Percentiles rank a stretch among this genome's conserved stretches.
These are phyloP conservation scores for Pseudomyrmex flavicornis DNA, from an alignment of 1,140 invertebrate species.

Conservation along the genomic window DNA sequence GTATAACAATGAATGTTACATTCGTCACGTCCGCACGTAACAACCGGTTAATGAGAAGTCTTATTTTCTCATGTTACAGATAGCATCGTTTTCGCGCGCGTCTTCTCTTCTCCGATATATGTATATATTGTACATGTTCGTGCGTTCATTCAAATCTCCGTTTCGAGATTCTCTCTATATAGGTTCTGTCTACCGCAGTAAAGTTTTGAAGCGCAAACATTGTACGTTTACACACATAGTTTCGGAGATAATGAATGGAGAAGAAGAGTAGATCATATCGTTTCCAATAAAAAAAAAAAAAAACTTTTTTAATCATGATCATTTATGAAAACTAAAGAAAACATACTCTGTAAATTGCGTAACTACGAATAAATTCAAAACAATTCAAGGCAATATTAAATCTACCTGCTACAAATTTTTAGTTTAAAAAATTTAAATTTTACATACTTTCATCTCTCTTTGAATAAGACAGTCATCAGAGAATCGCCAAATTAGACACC, in stretches of 20 bases:
- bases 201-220: not conserved
- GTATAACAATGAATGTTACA: conserved; percentile 46
- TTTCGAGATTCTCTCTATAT: too few relatives aligned
- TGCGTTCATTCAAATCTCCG: conserved; percentile 37
- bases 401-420: too few relatives aligned
- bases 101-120: not conserved
- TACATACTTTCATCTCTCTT: not conserved
- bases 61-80: conserved; percentile 70
- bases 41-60: conserved; percentile 60
- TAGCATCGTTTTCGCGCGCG: conserved; percentile 51
- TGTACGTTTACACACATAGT: not conserved
- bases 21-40: conserved; percentile 53
- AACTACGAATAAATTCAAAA: too few relatives aligned
- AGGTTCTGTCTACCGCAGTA: not conserved
- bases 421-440: too few relatives aligned
- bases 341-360: too few relatives aligned
- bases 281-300: too few relatives aligned
- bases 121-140: not conserved
- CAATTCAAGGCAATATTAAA: too few relatives aligned
- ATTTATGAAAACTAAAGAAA: too few relatives aligned
- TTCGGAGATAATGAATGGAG: not conserved
- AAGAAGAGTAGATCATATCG: too few relatives aligned
- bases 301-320: too few relatives aligned
- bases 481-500: not conserved
- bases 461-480: not conserved